Evolutionary conservation across 2,888 invertebrate genomes (phyloP).

Genomic region (Hecatera dysodea): DNA sequence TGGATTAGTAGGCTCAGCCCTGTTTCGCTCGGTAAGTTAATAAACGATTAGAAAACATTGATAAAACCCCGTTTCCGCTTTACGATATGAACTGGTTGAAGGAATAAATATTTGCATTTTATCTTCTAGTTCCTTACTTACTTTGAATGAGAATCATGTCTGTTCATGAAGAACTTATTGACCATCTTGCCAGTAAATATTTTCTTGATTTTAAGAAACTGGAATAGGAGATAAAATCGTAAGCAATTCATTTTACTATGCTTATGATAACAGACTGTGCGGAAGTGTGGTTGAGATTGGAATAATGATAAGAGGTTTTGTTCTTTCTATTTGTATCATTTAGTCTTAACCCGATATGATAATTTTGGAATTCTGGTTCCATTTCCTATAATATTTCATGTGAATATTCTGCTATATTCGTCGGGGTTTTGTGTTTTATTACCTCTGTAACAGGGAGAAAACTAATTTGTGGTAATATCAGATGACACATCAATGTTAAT

Average conservation of each 20-base stretch:
- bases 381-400: constrained; percentile 27
- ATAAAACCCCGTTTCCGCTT: constrained; percentile 58
- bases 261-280: constrained; percentile 39
- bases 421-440: constrained; percentile 1
- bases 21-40: constrained; percentile 44
- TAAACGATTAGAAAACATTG: constrained; percentile 62
- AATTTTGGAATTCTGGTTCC: constrained; percentile 22
- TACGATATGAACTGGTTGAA: constrained; percentile 50
- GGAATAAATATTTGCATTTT: constrained; percentile 59
- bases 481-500: constrained; percentile 41
- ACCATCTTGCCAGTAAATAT: constrained; percentile 34
- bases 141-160: constrained; percentile 50
- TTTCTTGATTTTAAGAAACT: constrained; percentile 42
- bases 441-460: not conserved
- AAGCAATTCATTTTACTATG: constrained; percentile 32
- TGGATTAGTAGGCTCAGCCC: constrained; percentile 16
- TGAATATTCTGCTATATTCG: constrained; percentile 11
- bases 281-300: constrained; percentile 46
- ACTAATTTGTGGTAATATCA: constrained; percentile 14
- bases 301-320: constrained; percentile 29
- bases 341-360: not conserved
- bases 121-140: constrained; percentile 45
- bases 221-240: constrained; percentile 35
- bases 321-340: constrained; percentile 23
- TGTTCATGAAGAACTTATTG: constrained; percentile 51